Conservation (phyloP, 2,797 vertebrate species). For the Malurus leucopterus region DNA sequence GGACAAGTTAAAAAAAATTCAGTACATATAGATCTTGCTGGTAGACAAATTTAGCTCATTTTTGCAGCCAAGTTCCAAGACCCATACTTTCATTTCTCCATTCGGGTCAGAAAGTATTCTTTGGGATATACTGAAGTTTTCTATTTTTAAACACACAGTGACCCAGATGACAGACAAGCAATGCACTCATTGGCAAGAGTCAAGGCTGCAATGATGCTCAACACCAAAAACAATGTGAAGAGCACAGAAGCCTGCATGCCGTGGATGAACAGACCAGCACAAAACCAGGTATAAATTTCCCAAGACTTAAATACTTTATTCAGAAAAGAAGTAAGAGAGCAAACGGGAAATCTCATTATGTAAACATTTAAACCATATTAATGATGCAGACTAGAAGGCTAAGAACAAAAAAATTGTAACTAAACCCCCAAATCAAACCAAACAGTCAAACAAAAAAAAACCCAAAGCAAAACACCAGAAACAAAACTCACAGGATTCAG, state of each 20-base stretch:
- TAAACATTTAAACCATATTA: neutral
- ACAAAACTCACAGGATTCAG: neutral
- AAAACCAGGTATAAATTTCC: neutral
- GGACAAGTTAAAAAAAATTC: neutral
- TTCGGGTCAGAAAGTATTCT: conserved; percentile 9
- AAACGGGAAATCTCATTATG: neutral
- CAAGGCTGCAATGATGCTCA: neutral
- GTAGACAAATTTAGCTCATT: neutral
- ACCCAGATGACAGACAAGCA: neutral
- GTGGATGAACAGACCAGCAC: neutral
- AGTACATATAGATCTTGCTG: neutral
- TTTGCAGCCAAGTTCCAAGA: neutral
- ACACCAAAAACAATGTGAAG: neutral
- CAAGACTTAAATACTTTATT: neutral
- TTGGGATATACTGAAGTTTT: neutral
- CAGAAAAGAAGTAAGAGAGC: neutral
- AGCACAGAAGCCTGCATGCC: neutral
- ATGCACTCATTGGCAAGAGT: neutral
- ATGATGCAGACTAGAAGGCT: neutral
- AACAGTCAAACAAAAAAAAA: neutral
- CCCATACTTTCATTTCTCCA: neutral
- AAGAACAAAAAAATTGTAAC: neutral
- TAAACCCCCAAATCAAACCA: neutral
- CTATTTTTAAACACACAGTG: neutral
- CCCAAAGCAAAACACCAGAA: neutral